phyloP scores from a whole-genome alignment of 1,140 invertebrate species.

The Tachypleus tridentatus region DNA sequence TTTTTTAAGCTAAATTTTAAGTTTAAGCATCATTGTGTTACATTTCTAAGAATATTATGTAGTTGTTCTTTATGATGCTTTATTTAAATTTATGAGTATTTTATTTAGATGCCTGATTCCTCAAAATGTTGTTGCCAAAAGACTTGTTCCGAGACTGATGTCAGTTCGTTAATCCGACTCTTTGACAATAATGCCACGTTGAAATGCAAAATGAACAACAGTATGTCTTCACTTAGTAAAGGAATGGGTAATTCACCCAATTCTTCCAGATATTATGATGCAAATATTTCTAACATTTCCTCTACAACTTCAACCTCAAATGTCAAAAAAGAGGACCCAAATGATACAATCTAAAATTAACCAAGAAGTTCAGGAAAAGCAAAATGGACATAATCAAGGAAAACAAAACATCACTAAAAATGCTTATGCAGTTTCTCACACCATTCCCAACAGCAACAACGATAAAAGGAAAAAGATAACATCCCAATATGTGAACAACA shows the following conservation, averaged over 20 bases:
- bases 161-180: not conserved
- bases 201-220: not conserved
- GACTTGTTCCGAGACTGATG: not conserved
- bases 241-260: no score
- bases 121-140: no score
- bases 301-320: not conserved
- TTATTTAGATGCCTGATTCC: no score
- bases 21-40: no score
- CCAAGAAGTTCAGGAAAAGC: not conserved
- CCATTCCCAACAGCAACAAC: conserved; percentile 3
- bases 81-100: no score
- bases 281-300: not conserved
- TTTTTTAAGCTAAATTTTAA: no score
- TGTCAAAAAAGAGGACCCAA: not conserved
- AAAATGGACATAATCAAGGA: not conserved
- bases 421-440: conserved; percentile 13
- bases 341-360: not conserved
- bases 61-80: no score
- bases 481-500: not conserved
- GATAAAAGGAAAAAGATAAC: conserved; percentile 2
- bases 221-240: not conserved
- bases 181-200: not conserved
- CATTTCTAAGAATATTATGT: no score
- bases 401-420: conserved; percentile 12
- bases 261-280: not conserved